Conservation (phyloP, 2,888 invertebrate genomes). For the Mythimna ferrago region DNA sequence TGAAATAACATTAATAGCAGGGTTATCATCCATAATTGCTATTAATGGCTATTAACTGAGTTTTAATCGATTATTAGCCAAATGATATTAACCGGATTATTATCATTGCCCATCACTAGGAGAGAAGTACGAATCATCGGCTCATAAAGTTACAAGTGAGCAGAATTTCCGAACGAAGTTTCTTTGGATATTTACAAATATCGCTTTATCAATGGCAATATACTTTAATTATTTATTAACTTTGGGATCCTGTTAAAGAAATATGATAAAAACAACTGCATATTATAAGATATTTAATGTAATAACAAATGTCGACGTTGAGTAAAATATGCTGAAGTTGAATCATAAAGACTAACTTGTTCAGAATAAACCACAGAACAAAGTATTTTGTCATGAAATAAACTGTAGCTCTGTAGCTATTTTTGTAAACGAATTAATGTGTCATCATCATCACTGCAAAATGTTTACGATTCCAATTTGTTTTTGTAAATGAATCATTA, state of each 20-base stretch:
- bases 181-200: conserved; percentile 1
- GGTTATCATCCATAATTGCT: too few species aligned
- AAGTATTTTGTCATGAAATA: too few species aligned
- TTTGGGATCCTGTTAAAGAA: too few species aligned
- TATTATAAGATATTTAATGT: neutral
- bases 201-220: neutral
- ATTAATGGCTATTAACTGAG: too few species aligned
- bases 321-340: neutral
- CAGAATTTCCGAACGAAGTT: conserved; percentile 9
- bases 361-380: neutral
- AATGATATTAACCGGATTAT: too few species aligned
- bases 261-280: neutral
- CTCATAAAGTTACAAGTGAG: neutral
- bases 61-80: too few species aligned
- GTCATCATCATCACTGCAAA: conserved; percentile 13
- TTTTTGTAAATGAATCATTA: conserved; percentile 35
- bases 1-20: too few species aligned
- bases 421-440: conserved; percentile 8
- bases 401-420: neutral
- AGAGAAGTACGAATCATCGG: too few species aligned
- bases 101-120: too few species aligned
- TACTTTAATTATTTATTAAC: neutral
- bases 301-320: rapidly evolving
- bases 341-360: too few species aligned
- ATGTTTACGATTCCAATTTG: conserved; percentile 38